A percentile compares a stretch with the other conserved stretches of the same genome.
Evolutionary conservation across 2,888 invertebrate species (phyloP).

Genomic region (Rotaria sp.): DNA sequence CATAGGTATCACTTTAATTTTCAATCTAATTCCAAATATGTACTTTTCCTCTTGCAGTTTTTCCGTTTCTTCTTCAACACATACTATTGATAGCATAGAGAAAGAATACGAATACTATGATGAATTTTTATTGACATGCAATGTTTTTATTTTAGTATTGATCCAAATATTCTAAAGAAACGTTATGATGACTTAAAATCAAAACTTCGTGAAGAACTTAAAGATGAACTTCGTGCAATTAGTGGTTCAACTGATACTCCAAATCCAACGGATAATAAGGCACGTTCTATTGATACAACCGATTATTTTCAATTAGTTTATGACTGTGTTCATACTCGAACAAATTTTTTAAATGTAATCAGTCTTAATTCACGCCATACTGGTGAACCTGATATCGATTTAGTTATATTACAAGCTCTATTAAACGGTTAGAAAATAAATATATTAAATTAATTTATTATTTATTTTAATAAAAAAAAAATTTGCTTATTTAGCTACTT

Average conservation of each 20-base stretch:
- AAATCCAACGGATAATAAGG: too few species aligned
- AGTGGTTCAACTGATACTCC: not conserved
- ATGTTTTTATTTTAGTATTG: not conserved
- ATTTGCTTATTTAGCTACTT: not conserved
- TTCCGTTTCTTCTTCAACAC: too few species aligned
- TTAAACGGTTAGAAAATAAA: conserved; percentile 46
- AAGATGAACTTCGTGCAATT: not conserved
- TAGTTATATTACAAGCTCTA: conserved; percentile 52
- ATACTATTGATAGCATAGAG: too few species aligned
- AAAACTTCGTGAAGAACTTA: not conserved
- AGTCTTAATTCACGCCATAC: not conserved
- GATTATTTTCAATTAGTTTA: conserved; percentile 17
- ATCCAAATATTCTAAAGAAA: not conserved
- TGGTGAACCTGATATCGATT: conserved; percentile 47
- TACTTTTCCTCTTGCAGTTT: too few species aligned
- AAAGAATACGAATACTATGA: too few species aligned
- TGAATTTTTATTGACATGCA: too few species aligned
- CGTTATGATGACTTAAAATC: not conserved
- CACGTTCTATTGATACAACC: not conserved
- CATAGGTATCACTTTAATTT: too few species aligned
- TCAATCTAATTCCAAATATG: too few species aligned
- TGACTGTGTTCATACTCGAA: not conserved
- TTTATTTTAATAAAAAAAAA: not conserved
- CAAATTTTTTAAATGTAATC: not conserved
- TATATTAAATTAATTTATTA: too few species aligned